A percentile compares a stretch with the other conserved stretches of the same genome.
These are phyloP conservation scores for Siderastrea siderea DNA, from an alignment of 92 coral and sea anemone genomes.

Conservation along the genomic window DNA sequence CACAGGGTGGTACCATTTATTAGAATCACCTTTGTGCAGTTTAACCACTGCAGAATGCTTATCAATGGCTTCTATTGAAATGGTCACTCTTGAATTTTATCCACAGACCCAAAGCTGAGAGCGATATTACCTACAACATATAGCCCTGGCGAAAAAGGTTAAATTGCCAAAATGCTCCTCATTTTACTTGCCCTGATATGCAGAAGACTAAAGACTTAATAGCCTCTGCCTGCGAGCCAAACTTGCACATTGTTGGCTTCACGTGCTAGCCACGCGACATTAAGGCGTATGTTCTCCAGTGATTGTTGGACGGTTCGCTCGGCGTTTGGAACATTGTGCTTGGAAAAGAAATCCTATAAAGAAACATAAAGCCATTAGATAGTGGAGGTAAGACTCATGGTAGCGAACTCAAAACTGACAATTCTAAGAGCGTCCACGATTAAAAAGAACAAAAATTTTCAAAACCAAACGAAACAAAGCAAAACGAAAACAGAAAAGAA, in stretches of 20 bases:
- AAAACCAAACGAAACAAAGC: background rate
- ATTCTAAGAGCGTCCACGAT: no score
- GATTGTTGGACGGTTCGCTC: slow-evolving; percentile 94
- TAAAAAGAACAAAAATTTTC: background rate
- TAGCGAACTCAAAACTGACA: no score
- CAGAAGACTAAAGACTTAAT: slow-evolving; percentile 11
- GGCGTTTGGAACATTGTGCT: slow-evolving; percentile 89
- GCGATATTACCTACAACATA: no score
- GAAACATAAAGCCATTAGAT: background rate
- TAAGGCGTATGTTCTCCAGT: slow-evolving; percentile 89
- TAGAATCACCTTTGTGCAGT: no score
- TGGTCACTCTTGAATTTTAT: no score
- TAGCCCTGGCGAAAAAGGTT: background rate
- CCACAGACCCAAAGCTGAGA: no score
- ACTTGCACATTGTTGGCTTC: slow-evolving; percentile 71
- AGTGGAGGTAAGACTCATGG: background rate
- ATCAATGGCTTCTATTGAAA: no score
- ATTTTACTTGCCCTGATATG: background rate
- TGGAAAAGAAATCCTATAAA: slow-evolving; percentile 85
- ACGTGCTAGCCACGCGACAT: slow-evolving; percentile 86
- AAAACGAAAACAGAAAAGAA: no score
- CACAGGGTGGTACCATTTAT: no score
- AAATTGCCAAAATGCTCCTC: background rate
- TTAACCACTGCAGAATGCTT: no score
- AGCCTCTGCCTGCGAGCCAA: slow-evolving; percentile 84